These are phyloP conservation scores for Rhadinocentrus ornatus DNA, from an alignment of 2,797 vertebrate species.

Conservation along the genomic window DNA sequence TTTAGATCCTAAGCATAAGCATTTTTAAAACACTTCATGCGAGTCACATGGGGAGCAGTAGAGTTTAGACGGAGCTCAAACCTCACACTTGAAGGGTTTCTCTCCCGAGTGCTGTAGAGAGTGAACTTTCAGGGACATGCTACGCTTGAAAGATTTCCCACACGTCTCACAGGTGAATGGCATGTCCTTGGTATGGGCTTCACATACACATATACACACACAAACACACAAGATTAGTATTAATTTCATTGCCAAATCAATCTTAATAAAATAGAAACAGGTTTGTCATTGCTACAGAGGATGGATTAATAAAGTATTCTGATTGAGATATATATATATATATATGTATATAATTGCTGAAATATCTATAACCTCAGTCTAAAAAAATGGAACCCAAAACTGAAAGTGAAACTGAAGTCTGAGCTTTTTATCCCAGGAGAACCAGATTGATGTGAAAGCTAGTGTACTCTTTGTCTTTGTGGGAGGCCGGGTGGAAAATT, in stretches of 20 bases:
- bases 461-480: neutral
- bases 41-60: neutral
- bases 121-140: conserved; percentile 98
- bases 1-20: conserved; percentile 12
- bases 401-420: too few species aligned
- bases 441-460: too few species aligned
- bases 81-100: conserved; percentile 98
- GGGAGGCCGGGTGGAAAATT: neutral
- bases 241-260: conserved; percentile 21
- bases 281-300: neutral
- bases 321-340: too few species aligned
- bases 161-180: conserved; percentile 99
- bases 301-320: too few species aligned
- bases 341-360: too few species aligned
- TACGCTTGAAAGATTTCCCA: conserved; percentile 98
- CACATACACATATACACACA: conserved; percentile 21
- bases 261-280: conserved; percentile 16
- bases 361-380: too few species aligned
- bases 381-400: too few species aligned
- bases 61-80: conserved; percentile 60
- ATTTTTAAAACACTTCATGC: conserved; percentile 22
- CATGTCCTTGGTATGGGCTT: conserved; percentile 99
- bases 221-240: conserved; percentile 24
- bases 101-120: conserved; percentile 98
- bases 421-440: too few species aligned